phyloP scores from a whole-genome alignment of 2,113 vertebrate species.

The Heloderma charlesbogerti region DNA sequence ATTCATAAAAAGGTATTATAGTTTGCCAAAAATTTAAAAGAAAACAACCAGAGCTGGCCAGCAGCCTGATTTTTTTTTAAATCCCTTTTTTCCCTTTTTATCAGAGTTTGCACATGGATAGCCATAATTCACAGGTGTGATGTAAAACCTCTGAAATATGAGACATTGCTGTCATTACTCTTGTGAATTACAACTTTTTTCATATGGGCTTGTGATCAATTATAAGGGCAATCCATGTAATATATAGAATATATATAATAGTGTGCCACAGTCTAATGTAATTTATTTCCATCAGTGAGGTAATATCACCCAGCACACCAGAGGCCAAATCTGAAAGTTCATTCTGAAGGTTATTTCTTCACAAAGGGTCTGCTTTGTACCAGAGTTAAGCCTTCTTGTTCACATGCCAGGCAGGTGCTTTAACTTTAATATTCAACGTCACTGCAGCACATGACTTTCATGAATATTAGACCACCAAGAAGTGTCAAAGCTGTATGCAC shows the following conservation, averaged over 20 bases:
- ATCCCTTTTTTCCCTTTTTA: slow-evolving; percentile 44
- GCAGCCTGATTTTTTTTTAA: slow-evolving; percentile 39
- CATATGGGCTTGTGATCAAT: slow-evolving; percentile 62
- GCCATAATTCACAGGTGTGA: slow-evolving; percentile 63
- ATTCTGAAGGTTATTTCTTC: slow-evolving; percentile 55
- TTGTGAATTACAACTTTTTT: slow-evolving; percentile 69
- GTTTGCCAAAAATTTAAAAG: neutral
- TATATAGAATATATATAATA: slow-evolving; percentile 53
- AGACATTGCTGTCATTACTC: slow-evolving; percentile 65
- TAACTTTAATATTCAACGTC: neutral
- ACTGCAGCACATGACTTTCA: neutral
- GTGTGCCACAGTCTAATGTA: slow-evolving; percentile 20
- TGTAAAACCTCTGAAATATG: slow-evolving; percentile 68
- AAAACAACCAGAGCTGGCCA: neutral
- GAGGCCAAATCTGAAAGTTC: slow-evolving; percentile 43
- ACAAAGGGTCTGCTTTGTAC: neutral
- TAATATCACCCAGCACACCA: slow-evolving; percentile 39
- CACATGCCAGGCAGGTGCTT: neutral
- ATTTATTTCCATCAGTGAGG: slow-evolving; percentile 37
- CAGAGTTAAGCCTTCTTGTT: neutral
- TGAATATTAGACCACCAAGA: neutral
- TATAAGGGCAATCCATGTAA: slow-evolving; percentile 55
- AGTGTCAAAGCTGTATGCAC: neutral
- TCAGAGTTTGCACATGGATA: slow-evolving; percentile 52
- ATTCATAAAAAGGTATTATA: neutral